Percentiles rank a stretch among this genome's conserved stretches.
These are phyloP conservation scores for Phrynosoma blainvillii DNA, from an alignment of 2,113 vertebrate genomes.

Conservation along the genomic window DNA sequence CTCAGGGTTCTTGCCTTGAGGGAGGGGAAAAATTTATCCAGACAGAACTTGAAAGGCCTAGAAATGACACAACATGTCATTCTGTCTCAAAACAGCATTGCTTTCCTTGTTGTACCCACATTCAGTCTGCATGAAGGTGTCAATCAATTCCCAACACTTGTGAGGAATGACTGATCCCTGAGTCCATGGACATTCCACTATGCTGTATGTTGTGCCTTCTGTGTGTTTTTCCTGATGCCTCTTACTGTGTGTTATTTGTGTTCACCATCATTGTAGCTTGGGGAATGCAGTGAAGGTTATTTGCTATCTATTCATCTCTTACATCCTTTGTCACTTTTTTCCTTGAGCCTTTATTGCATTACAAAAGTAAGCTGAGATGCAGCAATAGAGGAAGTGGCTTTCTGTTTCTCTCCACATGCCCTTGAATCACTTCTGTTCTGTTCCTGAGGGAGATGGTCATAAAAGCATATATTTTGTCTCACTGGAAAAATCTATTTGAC, in stretches of 20 bases:
- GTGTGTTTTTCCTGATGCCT: neutral
- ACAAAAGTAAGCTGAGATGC: no score
- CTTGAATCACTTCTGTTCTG: no score
- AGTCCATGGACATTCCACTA: neutral
- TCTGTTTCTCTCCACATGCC: no score
- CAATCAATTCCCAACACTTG: rapidly evolving
- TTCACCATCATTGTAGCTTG: neutral
- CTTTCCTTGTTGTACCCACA: neutral
- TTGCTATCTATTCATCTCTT: no score
- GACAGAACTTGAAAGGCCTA: neutral
- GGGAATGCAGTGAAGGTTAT: neutral
- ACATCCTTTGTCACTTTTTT: neutral
- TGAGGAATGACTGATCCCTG: rapidly evolving
- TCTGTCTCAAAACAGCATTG: neutral
- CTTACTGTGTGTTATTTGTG: no score
- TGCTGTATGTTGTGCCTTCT: neutral
- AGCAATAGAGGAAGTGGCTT: no score
- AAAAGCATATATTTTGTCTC: no score
- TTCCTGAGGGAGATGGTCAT: no score
- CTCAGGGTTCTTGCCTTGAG: constrained; percentile 4
- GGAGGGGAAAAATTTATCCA: neutral
- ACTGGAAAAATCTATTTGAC: no score
- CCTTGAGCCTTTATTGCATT: no score
- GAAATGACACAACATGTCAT: no score
- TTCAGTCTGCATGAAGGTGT: neutral